Conservation (phyloP, 2,113 vertebrate species). For the Corvus hawaiiensis region DNA sequence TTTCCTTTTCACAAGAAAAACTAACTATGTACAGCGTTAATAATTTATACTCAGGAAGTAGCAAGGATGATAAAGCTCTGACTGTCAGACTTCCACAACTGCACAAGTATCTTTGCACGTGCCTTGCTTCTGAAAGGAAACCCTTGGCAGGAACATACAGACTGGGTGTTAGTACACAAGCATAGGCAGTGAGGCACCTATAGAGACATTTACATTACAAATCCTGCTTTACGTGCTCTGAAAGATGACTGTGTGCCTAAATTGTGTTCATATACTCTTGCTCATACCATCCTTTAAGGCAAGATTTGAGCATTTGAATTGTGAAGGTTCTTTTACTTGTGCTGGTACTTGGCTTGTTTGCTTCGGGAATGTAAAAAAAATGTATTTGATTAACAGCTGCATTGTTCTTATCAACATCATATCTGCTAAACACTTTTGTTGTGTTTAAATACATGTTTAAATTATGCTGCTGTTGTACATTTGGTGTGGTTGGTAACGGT, state of each 20-base stretch:
- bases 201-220: not conserved
- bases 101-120: not conserved
- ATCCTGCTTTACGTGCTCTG: accelerated
- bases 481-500: not conserved
- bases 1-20: not conserved
- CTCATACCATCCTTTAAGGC: not conserved
- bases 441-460: not conserved
- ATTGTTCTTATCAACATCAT: not conserved
- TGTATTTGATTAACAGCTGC: not conserved
- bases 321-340: not conserved
- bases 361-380: not conserved
- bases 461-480: not conserved
- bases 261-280: not conserved
- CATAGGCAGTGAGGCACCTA: not conserved
- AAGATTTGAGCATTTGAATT: not conserved
- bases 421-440: not conserved
- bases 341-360: not conserved
- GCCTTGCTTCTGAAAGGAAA: not conserved
- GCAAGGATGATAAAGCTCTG: not conserved
- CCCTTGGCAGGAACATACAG: not conserved
- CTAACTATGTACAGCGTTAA: not conserved
- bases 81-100: not conserved
- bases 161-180: not conserved
- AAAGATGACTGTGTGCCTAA: not conserved
- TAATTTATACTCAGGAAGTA: not conserved